These are phyloP conservation scores for Podiceps cristatus DNA, from an alignment of 2,113 vertebrate species.

Conservation along the genomic window DNA sequence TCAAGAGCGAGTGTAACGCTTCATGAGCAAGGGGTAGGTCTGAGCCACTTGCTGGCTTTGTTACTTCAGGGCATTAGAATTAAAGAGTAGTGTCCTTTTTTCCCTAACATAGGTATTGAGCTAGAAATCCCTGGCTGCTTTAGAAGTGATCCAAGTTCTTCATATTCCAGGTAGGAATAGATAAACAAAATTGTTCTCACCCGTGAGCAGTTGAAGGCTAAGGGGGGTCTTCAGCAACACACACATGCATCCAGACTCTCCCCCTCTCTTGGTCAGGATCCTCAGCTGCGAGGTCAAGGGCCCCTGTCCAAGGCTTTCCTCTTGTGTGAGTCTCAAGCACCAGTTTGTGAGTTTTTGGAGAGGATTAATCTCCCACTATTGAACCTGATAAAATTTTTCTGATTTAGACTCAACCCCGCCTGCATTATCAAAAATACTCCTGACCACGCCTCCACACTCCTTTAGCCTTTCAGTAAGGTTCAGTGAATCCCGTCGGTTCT, in stretches of 20 bases:
- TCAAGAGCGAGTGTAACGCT: fast-evolving
- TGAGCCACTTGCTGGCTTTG: neutral
- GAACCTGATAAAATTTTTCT: neutral
- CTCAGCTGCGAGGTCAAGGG: neutral
- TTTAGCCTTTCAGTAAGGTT: neutral
- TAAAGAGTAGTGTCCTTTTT: neutral
- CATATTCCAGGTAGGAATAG: neutral
- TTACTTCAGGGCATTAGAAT: neutral
- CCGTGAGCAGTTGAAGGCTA: neutral
- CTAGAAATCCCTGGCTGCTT: neutral
- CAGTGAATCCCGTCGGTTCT: neutral
- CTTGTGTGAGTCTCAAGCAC: neutral
- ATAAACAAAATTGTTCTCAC: neutral
- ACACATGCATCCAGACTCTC: neutral
- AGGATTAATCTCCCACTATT: neutral
- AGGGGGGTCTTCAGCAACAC: neutral
- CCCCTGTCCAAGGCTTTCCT: neutral
- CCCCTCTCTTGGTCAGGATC: neutral
- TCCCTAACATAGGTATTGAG: neutral
- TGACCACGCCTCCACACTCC: neutral
- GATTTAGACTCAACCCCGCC: neutral
- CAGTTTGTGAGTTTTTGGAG: neutral
- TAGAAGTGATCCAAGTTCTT: neutral
- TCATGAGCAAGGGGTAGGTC: neutral
- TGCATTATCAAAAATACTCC: neutral